Base-by-base conservation (phyloP, 2,113 vertebrate genomes). In the Pituophis catenifer region DNA sequence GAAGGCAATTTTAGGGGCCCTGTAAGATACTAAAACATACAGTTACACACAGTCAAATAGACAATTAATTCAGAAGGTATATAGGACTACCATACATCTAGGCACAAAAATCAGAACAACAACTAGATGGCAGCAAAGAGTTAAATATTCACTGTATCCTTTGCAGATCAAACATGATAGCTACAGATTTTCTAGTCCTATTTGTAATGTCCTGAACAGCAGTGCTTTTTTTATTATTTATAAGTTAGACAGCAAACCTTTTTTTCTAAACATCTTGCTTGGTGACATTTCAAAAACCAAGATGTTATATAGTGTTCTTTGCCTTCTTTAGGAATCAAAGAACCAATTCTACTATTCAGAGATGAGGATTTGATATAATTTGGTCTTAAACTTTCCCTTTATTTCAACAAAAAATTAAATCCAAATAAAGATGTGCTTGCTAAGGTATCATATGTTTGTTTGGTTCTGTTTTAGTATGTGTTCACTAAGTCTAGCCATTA, bases 61-160 rank as follows among this genome's bases (percentile, higher is more conserved):
- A 94, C 6, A 91, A 85, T 26, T n/a, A 13, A 3, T 9, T 88
- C 92, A 59, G 89, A 93, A 93, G 12, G 65, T 88, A 90, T 12
- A 62, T 38, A 81, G 75, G 17, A 38, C 33, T 81, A 38, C 6
- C 38, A 19, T 81, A 38, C 17, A 9, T 38, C 33, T 81, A 8
- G 17, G 33, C 75, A 81, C 75, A 81, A 81, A 81, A 38, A 81
- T 81, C 75, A 81, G 33, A 81, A 81, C 33, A 8, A 21, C 33
- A 3, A 81, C 33, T 81, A 81, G 75, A 81, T 81, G 75, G n/a
- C n/a, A 81, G 75, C 75, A 38, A 44, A 81, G 75, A 81, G 75
- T 81, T 21, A 38, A 81, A 81, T 33, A 38, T 81, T 81, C 75
- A 81, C 7, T 81, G 33, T 81, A 38, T 21, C 75, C 8, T 5